Evolutionary conservation across 92 coral and sea anemone genomes (phyloP).

Genomic region (Paragorgia papillata): DNA sequence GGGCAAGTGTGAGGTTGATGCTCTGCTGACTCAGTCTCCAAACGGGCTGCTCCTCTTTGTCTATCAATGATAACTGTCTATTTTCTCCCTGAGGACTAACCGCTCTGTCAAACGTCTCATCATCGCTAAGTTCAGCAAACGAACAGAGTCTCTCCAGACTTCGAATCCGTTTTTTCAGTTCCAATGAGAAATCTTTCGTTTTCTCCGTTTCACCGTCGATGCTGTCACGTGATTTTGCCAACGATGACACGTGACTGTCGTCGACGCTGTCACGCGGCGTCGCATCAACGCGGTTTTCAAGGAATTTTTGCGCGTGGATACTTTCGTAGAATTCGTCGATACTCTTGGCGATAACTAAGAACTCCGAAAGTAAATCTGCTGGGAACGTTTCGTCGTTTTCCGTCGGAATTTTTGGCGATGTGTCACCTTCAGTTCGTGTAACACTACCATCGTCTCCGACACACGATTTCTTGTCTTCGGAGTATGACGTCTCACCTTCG

Average conservation of each 20-base stretch:
- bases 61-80: not conserved
- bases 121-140: constrained; percentile 35
- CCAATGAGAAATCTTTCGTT: constrained; percentile 14
- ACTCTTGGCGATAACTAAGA: constrained; percentile 14
- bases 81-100: not conserved
- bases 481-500: not conserved
- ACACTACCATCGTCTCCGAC: not conserved
- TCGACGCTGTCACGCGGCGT: constrained; percentile 18
- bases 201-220: not conserved
- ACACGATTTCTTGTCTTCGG: constrained; percentile 5
- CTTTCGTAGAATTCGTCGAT: constrained; percentile 43
- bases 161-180: constrained; percentile 28
- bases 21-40: constrained; percentile 41
- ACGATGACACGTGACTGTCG: no score
- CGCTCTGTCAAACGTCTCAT: not conserved
- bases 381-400: constrained; percentile 41
- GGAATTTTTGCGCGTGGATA: constrained; percentile 15
- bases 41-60: constrained; percentile 21
- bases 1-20: constrained; percentile 13
- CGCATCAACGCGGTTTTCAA: constrained; percentile 2
- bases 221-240: constrained; percentile 12
- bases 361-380: constrained; percentile 26
- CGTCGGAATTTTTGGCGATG: not conserved
- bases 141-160: constrained; percentile 37
- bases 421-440: not conserved